Conservation (phyloP, 2,797 vertebrate genomes). For the Artibeus lituratus region DNA sequence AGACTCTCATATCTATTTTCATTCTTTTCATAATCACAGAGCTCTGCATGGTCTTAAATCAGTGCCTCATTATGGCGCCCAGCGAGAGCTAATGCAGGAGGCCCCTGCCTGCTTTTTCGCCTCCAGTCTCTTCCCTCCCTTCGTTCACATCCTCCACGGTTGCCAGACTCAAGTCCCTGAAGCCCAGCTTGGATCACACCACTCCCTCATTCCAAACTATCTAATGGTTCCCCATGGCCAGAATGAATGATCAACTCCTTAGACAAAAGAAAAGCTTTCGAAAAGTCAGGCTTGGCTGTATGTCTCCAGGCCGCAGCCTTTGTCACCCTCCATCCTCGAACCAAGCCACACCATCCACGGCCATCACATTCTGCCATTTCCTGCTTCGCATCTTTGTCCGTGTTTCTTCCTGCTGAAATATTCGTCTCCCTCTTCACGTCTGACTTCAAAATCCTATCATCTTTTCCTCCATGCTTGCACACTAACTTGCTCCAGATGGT, state of each 20-base stretch:
- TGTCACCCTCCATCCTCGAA: not conserved
- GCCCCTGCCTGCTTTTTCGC: conserved; percentile 12
- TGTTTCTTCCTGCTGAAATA: not conserved
- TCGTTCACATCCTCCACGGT: not conserved
- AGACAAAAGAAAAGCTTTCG: not conserved
- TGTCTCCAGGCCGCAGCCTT: not conserved
- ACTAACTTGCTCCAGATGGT: not conserved
- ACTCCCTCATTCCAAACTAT: not conserved
- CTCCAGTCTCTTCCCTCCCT: not conserved
- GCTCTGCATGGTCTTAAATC: not conserved
- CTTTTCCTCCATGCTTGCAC: not conserved
- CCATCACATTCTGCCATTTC: not conserved
- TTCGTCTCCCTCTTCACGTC: not conserved
- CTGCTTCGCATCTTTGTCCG: not conserved
- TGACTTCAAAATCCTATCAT: not conserved
- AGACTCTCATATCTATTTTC: not conserved
- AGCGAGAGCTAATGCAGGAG: not conserved
- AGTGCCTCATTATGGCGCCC: not conserved
- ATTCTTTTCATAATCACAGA: not conserved
- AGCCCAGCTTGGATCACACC: not conserved
- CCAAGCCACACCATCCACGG: not conserved
- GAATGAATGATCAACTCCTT: not conserved
- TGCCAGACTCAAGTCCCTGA: conserved; percentile 28
- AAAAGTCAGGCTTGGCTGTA: not conserved
- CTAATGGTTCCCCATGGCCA: not conserved